A percentile compares a stretch with the other conserved stretches of the same genome.
Conservation (phyloP, 1,140 invertebrate species). For the Papilio helenus region DNA sequence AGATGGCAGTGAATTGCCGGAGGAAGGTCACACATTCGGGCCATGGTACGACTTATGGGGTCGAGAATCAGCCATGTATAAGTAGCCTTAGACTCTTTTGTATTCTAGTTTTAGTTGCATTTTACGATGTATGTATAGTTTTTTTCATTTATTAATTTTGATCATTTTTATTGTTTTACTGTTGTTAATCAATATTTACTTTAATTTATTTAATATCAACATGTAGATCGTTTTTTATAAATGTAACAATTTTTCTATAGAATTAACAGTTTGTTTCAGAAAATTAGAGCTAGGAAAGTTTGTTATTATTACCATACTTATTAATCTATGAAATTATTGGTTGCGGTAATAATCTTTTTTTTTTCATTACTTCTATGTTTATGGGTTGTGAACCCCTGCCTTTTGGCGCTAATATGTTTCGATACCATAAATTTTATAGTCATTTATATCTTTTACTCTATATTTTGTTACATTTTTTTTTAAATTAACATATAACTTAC, state of each 20-base stretch:
- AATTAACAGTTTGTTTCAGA: conserved; percentile 12
- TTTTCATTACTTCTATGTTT: conserved; percentile 19
- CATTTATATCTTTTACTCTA: conserved; percentile 19
- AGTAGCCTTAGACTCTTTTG: conserved; percentile 63
- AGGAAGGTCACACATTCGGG: conserved; percentile 88
- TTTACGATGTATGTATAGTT: conserved; percentile 12
- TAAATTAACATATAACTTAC: conserved; percentile 4
- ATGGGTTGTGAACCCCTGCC: conserved; percentile 34
- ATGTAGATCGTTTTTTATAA: not conserved
- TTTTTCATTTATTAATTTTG: conserved; percentile 6
- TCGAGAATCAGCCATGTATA: conserved; percentile 79
- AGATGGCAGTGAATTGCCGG: conserved; percentile 82
- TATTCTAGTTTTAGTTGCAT: conserved; percentile 20
- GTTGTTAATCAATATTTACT: conserved; percentile 16
- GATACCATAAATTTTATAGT: conserved; percentile 37
- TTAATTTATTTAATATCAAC: conserved; percentile 25
- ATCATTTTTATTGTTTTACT: conserved; percentile 25
- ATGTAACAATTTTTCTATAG: not conserved
- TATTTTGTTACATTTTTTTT: conserved; percentile 33
- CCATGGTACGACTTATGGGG: conserved; percentile 95
- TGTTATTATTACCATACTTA: conserved; percentile 15
- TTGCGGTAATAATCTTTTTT: conserved; percentile 20
- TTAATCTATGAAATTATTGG: not conserved
- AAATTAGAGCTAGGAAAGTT: not conserved
- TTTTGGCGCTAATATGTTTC: conserved; percentile 26